phyloP scores from a whole-genome alignment of 1,140 invertebrate genomes.

The Drosophila sucinea region DNA sequence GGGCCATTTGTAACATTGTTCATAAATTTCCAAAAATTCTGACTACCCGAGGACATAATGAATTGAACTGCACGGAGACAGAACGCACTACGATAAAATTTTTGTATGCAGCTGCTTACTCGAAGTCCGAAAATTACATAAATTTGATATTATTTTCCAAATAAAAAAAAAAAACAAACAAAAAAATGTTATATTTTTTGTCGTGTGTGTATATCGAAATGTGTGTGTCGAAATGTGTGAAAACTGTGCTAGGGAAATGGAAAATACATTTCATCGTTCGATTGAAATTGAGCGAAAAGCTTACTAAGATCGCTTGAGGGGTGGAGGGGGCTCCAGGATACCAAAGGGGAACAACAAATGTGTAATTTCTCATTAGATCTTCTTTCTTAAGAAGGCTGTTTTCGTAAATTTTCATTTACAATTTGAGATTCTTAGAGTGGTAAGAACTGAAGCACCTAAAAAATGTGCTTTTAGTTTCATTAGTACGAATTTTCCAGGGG shows the following conservation, averaged over 20 bases:
- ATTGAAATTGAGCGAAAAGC: background rate
- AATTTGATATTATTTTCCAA: background rate
- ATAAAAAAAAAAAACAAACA: too few species aligned
- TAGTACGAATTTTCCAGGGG: too few species aligned
- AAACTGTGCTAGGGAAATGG: background rate
- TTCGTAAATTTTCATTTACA: too few species aligned
- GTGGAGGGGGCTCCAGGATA: too few species aligned
- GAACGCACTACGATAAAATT: background rate
- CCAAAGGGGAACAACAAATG: too few species aligned
- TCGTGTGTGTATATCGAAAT: background rate
- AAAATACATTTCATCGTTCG: too few species aligned
- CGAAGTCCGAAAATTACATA: constrained; percentile 1
- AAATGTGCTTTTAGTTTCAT: too few species aligned
- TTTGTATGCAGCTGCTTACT: background rate
- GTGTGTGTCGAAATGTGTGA: background rate
- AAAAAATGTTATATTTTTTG: background rate
- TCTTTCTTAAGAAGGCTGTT: too few species aligned
- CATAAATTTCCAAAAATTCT: background rate
- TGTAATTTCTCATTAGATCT: too few species aligned
- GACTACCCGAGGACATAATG: background rate
- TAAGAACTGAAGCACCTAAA: too few species aligned
- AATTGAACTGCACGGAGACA: background rate
- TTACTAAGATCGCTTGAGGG: background rate
- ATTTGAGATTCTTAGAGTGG: too few species aligned
- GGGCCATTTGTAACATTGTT: background rate